Conservation (phyloP, 2,797 vertebrate genomes). For the Coccyzus lansbergi region DNA sequence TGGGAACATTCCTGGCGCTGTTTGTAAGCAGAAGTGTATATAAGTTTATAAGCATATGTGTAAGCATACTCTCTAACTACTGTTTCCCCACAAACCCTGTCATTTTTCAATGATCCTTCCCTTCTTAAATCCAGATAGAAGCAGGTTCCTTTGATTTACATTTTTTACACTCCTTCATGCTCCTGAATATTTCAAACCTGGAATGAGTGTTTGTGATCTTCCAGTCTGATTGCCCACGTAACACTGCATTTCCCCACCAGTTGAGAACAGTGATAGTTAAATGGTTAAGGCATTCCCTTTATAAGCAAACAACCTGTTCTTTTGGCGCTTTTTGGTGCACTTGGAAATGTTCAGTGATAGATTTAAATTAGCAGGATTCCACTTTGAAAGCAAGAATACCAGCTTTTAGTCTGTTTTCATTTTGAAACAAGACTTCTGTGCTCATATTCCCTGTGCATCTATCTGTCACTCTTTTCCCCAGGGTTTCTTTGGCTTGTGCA, state of each 20-base stretch:
- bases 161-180: slow-evolving; percentile 52
- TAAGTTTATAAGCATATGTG: slow-evolving; percentile 68
- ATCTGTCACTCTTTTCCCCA: slow-evolving; percentile 40
- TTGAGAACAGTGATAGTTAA: slow-evolving; percentile 49
- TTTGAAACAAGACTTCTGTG: slow-evolving; percentile 40
- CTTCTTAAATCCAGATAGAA: slow-evolving; percentile 52
- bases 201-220: slow-evolving; percentile 31
- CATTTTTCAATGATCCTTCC: slow-evolving; percentile 64
- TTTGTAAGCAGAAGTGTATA: slow-evolving; percentile 72
- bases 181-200: slow-evolving; percentile 63
- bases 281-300: slow-evolving; percentile 47
- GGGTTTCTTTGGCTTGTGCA: slow-evolving; percentile 6
- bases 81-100: slow-evolving; percentile 56
- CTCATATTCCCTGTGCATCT: slow-evolving; percentile 19
- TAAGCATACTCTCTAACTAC: slow-evolving; percentile 47
- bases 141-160: slow-evolving; percentile 56
- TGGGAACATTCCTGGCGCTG: slow-evolving; percentile 60
- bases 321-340: slow-evolving; percentile 43
- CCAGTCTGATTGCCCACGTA: slow-evolving; percentile 59
- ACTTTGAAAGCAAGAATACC: slow-evolving; percentile 26
- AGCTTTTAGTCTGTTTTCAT: slow-evolving; percentile 54
- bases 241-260: slow-evolving; percentile 43
- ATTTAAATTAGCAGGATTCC: slow-evolving; percentile 57
- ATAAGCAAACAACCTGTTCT: slow-evolving; percentile 64
- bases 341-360: slow-evolving; percentile 56